Percentiles rank a stretch among this genome's conserved stretches.
Evolutionary conservation across 2,797 vertebrate genomes (phyloP).

Genomic region (Podarcis siculus): DNA sequence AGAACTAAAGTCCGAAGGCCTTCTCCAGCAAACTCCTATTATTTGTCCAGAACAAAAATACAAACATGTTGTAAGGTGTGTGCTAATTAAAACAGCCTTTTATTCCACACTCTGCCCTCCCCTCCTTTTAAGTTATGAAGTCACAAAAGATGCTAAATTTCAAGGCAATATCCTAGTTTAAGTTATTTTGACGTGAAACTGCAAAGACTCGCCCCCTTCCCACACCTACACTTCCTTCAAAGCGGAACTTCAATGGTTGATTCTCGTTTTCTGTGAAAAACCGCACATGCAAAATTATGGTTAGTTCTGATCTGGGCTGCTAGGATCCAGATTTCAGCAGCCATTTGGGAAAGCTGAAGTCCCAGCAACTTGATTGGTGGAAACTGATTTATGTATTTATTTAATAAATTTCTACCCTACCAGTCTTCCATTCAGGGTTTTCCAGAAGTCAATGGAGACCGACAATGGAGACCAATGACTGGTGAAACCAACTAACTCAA

Average conservation of each 20-base stretch:
- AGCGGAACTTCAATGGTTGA: neutral
- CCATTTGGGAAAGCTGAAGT: neutral
- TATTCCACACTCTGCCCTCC: neutral
- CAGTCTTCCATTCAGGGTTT: too few species aligned
- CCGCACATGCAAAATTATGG: neutral
- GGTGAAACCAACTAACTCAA: too few species aligned
- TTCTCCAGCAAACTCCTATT: constrained; percentile 88
- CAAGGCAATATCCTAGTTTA: neutral
- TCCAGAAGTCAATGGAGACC: too few species aligned
- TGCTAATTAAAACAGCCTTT: neutral
- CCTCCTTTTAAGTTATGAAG: neutral
- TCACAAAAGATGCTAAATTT: neutral
- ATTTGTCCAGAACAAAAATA: neutral
- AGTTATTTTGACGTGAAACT: neutral
- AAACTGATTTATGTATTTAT: too few species aligned
- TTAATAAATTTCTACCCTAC: too few species aligned
- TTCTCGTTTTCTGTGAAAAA: neutral
- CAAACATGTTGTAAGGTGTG: neutral
- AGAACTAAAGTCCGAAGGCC: constrained; percentile 88
- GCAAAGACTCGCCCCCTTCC: too few species aligned
- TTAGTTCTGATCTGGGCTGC: neutral
- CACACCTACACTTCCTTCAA: neutral
- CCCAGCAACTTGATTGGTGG: neutral
- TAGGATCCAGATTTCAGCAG: neutral
- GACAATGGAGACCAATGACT: too few species aligned